Conservation (phyloP, 1,140 invertebrate genomes). For the Nasonia longicornis region DNA sequence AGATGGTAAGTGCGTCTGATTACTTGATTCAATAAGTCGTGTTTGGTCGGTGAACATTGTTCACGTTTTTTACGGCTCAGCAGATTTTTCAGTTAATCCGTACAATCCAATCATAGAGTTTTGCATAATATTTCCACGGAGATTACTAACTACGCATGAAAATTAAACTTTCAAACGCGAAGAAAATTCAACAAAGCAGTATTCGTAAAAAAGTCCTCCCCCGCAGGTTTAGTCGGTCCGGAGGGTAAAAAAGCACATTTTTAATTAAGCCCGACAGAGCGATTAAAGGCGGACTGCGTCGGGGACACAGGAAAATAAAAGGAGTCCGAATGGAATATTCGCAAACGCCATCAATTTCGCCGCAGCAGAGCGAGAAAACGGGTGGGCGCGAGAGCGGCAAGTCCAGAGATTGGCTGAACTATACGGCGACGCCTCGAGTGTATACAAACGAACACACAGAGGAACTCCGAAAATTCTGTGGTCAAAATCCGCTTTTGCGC, state of each 20-base stretch:
- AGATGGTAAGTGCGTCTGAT: not conserved
- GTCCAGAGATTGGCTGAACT: not conserved
- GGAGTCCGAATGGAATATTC: not conserved
- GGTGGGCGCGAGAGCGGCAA: not conserved
- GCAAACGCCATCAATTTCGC: slow-evolving; percentile 11
- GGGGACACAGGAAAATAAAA: not conserved
- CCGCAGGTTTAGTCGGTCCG: too few species aligned
- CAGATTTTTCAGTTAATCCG: too few species aligned
- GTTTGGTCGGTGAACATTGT: too few species aligned
- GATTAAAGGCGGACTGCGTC: not conserved
- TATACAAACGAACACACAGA: not conserved
- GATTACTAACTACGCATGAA: too few species aligned
- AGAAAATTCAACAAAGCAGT: too few species aligned
- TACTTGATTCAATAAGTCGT: not conserved
- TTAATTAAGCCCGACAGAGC: slow-evolving; percentile 16
- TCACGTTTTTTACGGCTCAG: too few species aligned
- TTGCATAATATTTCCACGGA: too few species aligned
- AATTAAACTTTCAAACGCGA: too few species aligned
- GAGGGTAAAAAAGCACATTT: not conserved
- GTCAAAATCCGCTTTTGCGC: slow-evolving; percentile 7
- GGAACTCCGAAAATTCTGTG: slow-evolving; percentile 4
- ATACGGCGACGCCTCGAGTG: not conserved
- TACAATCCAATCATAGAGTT: too few species aligned
- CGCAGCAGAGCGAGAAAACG: not conserved
- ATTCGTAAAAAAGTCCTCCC: too few species aligned